phyloP scores from a whole-genome alignment of 2,888 invertebrate species.

The Bellardia bayeri region DNA sequence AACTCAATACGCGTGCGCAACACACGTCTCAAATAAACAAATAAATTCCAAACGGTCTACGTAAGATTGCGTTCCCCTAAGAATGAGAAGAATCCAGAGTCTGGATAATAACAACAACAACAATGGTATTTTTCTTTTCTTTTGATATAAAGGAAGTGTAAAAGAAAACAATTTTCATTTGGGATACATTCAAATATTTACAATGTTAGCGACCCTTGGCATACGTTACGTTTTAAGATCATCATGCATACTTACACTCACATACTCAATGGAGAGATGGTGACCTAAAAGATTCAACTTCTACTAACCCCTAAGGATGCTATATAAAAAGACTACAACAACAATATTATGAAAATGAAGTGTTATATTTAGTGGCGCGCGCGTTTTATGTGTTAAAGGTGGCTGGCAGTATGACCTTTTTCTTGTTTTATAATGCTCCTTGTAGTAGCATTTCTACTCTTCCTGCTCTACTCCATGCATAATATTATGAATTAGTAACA shows the following conservation, averaged over 20 bases:
- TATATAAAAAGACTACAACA: constrained; percentile 10
- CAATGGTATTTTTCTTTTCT: constrained; percentile 26
- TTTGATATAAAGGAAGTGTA: constrained; percentile 64
- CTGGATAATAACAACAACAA: constrained; percentile 24
- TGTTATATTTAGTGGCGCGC: constrained; percentile 70
- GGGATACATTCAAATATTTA: constrained; percentile 52
- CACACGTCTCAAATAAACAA: constrained; percentile 56
- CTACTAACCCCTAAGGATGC: constrained; percentile 62
- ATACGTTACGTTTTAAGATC: constrained; percentile 24
- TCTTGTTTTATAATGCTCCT: neutral
- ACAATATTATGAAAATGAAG: constrained; percentile 16
- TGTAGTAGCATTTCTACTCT: neutral
- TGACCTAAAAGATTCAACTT: constrained; percentile 43
- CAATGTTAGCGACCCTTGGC: constrained; percentile 50
- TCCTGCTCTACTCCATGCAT: constrained; percentile 25
- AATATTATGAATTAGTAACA: constrained; percentile 53
- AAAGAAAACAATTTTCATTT: constrained; percentile 64
- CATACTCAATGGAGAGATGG: constrained; percentile 9
- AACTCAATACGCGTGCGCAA: constrained; percentile 68
- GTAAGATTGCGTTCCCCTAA: constrained; percentile 56
- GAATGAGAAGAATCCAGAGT: neutral
- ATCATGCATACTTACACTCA: constrained; percentile 8
- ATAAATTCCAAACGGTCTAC: neutral
- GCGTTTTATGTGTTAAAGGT: constrained; percentile 72
- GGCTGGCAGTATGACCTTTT: constrained; percentile 68